These are phyloP conservation scores for Pemphigus obesinymphae DNA, from an alignment of 1,140 invertebrate species.

Conservation along the genomic window DNA sequence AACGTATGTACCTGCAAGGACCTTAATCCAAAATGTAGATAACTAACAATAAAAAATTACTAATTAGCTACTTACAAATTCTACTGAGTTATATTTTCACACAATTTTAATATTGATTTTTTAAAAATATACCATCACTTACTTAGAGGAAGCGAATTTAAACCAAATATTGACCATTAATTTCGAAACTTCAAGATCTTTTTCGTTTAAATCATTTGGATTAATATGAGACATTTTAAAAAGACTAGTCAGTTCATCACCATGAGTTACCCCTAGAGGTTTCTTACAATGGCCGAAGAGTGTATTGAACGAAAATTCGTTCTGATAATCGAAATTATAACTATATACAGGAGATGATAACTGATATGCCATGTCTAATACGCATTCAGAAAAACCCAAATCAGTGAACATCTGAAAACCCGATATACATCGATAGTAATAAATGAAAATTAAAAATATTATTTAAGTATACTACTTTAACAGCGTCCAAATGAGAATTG, in stretches of 20 bases:
- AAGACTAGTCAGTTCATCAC: conserved; percentile 44
- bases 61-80: too few relatives aligned
- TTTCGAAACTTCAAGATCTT: conserved; percentile 28
- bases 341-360: not conserved
- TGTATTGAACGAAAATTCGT: conserved; percentile 11
- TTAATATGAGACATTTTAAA: conserved; percentile 12
- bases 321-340: conserved; percentile 6
- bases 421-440: too few relatives aligned
- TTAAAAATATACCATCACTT: not conserved
- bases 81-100: too few relatives aligned
- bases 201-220: not conserved
- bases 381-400: not conserved
- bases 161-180: conserved; percentile 41
- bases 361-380: not conserved
- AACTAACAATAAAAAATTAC: too few relatives aligned
- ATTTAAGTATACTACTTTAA: too few relatives aligned
- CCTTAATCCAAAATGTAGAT: too few relatives aligned
- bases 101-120: too few relatives aligned
- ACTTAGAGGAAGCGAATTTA: conserved; percentile 42
- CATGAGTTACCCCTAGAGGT: conserved; percentile 42
- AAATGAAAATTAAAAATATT: too few relatives aligned
- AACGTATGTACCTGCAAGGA: too few relatives aligned
- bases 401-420: conserved; percentile 11
- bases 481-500: not conserved
- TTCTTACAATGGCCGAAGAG: not conserved